A percentile compares a stretch with the other conserved stretches of the same genome.
phyloP scores from a whole-genome alignment of 2,797 vertebrate species.

The Brachyalestes nurse region DNA sequence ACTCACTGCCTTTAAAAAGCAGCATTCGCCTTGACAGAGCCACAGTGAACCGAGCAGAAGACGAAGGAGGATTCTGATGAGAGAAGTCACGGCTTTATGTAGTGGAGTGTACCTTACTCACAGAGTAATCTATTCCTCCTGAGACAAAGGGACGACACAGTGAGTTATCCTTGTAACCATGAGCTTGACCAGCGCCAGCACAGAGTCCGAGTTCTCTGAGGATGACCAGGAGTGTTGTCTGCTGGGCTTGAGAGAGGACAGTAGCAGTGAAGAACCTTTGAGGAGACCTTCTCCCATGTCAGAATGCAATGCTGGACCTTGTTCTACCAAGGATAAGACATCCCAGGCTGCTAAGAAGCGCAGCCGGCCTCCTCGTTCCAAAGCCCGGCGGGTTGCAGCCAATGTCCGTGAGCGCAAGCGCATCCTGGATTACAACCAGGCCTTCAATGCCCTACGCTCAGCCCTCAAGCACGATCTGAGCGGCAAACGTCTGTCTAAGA shows the following conservation, averaged over 20 bases:
- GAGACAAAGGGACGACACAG: not conserved
- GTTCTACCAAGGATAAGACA: slow-evolving; percentile 67
- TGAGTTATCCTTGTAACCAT: slow-evolving; percentile 15
- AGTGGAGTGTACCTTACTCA: not conserved
- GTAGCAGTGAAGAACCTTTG: slow-evolving; percentile 42
- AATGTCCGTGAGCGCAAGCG: slow-evolving; percentile 94
- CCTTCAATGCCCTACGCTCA: slow-evolving; percentile 90
- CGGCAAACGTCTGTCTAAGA: slow-evolving; percentile 94
- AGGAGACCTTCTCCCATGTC: slow-evolving; percentile 68
- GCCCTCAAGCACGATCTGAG: slow-evolving; percentile 89
- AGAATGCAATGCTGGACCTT: slow-evolving; percentile 58
- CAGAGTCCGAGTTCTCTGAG: slow-evolving; percentile 73
- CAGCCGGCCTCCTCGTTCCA: slow-evolving; percentile 85
- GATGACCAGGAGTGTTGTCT: slow-evolving; percentile 77
- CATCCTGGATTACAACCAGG: slow-evolving; percentile 97
- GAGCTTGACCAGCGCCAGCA: slow-evolving; percentile 67
- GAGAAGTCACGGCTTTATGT: not conserved
- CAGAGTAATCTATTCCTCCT: not conserved
- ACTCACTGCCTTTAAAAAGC: slow-evolving; percentile 57
- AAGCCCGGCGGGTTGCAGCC: slow-evolving; percentile 90
- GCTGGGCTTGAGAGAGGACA: slow-evolving; percentile 64
- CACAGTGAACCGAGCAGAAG: slow-evolving; percentile 41
- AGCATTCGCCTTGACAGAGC: slow-evolving; percentile 55
- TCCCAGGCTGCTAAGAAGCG: slow-evolving; percentile 75
- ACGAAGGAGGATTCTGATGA: slow-evolving; percentile 23